Evolutionary conservation across 2,888 invertebrate species (phyloP).

Genomic region (Perizoma affinitatum): DNA sequence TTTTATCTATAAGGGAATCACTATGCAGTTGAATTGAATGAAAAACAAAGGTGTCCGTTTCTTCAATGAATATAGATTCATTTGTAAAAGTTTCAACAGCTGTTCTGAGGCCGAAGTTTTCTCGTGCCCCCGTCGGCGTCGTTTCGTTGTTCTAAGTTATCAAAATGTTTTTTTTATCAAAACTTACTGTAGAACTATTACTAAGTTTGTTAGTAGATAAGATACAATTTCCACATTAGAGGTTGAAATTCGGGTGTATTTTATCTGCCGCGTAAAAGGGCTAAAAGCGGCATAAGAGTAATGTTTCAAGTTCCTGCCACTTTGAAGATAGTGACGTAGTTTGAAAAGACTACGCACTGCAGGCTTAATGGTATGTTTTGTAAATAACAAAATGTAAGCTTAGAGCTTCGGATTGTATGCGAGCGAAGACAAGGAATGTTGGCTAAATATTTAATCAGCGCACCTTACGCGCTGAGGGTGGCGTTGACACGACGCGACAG

Average conservation of each 20-base stretch:
- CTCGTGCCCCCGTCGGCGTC: not conserved
- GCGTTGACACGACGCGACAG: slow-evolving; percentile 17
- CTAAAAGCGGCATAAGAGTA: slow-evolving; percentile 32
- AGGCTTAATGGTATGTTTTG: slow-evolving; percentile 27
- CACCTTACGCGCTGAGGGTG: slow-evolving; percentile 33
- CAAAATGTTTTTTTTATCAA: slow-evolving; percentile 17
- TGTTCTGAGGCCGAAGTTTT: slow-evolving; percentile 10
- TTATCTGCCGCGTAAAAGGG: slow-evolving; percentile 32
- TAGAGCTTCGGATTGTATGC: slow-evolving; percentile 38
- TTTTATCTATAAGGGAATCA: slow-evolving; percentile 42
- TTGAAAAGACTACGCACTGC: slow-evolving; percentile 26
- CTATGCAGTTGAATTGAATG: slow-evolving; percentile 39
- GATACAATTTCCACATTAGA: slow-evolving; percentile 32
- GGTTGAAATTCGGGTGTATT: slow-evolving; percentile 30
- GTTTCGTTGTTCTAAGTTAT: slow-evolving; percentile 9
- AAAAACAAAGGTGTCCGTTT: slow-evolving; percentile 24
- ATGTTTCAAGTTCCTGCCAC: slow-evolving; percentile 33
- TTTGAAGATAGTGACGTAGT: slow-evolving; percentile 31
- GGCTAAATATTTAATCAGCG: slow-evolving; percentile 48
- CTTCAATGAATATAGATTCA: slow-evolving; percentile 18
- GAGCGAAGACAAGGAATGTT: slow-evolving; percentile 43
- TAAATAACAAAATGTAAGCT: slow-evolving; percentile 22
- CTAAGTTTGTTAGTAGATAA: slow-evolving; percentile 14
- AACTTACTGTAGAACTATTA: slow-evolving; percentile 9
- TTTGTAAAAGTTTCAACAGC: slow-evolving; percentile 12